Evolutionary conservation across 2,797 vertebrate species (phyloP), one percentile per base, ranked within the genome.

Genomic region (Cygnus olor): DNA sequence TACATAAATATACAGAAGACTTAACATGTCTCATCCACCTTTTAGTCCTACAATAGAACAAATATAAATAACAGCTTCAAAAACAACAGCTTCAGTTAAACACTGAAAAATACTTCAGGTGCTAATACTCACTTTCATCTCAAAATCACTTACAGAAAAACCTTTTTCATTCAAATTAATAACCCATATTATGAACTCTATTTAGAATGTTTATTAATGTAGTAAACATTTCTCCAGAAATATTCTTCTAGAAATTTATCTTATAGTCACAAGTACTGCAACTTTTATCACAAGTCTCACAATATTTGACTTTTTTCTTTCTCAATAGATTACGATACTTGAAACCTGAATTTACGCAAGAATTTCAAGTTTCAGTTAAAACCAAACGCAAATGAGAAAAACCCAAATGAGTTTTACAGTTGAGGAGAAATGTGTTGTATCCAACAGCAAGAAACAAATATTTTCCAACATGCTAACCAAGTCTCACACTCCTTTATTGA

Each of bases 351-450:
- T 63, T 87, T 54, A 61, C 16, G 36, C 6, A 8, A 70, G 25
- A 83, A 73, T 64, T 85, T 85, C 22, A 93, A 83, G 14, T 69
- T 88, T 80, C 64, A 79, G 9, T 51, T 88, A 85, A 92, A 92
- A 91, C 7, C 36, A 77, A 57, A n/a, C 8, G 18, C 54, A 57
- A 64, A 30, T 64, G 38, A 40, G 25, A 5, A 18, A 63, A 42
- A 85, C 73, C 11, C 11, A 66, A 66, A 69, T 34, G 1, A 34
- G 9, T 40, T 89, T 84, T 28, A 34, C 1, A 2, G 58, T 5
- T 10, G 69, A 82, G 44, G 13, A 87, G 8, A 70, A 91, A 88
- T 77, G 2, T 24, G 84, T 25, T 56, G 57, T 85, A 88, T 42
- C 15, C 40, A 90, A 56, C 11, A 60, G 14, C 36, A 57, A 76